phyloP scores from a whole-genome alignment of 1,140 invertebrate species.

The Drosophila suzukii region DNA sequence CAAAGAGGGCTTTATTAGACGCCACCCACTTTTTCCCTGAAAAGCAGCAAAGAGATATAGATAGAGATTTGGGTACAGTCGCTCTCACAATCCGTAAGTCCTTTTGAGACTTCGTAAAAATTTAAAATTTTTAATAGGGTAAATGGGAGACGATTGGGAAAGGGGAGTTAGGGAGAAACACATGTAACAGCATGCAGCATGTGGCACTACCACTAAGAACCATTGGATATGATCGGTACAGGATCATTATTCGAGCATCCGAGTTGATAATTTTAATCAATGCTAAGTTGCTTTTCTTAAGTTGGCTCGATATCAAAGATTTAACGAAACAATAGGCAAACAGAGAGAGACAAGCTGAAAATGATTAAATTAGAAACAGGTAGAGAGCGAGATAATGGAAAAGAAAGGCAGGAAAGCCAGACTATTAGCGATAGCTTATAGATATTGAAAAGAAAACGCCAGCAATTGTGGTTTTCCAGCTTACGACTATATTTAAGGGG shows the following conservation, averaged over 20 bases:
- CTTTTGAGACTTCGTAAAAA: not conserved
- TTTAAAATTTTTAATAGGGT: not conserved
- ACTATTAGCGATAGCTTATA: constrained; percentile 35
- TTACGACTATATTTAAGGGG: constrained; percentile 8
- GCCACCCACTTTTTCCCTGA: not conserved
- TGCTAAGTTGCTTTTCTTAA: constrained; percentile 2
- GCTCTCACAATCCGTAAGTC: constrained; percentile 5
- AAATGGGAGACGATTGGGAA: not conserved
- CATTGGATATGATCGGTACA: constrained; percentile 1
- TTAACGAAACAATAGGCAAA: constrained; percentile 46
- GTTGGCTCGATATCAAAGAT: constrained; percentile 2
- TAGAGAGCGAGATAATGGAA: constrained; percentile 15
- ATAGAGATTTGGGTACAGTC: not conserved
- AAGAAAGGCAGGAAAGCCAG: constrained; percentile 5
- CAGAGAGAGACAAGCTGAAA: constrained; percentile 6
- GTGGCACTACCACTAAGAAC: constrained; percentile 32
- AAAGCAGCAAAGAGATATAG: not conserved
- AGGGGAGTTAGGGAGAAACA: constrained; percentile 6
- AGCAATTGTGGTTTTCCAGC: constrained; percentile 19
- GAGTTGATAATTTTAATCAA: constrained; percentile 1
- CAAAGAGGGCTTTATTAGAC: not conserved
- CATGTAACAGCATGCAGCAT: constrained; percentile 48
- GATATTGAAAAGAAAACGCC: constrained; percentile 25
- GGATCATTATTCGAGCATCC: constrained; percentile 1
- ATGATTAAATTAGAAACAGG: constrained; percentile 13